Evolutionary conservation across 2,888 invertebrate species (phyloP), one percentile per base, ranked within the genome.

Genomic region (Holacanthella duospinosa): DNA sequence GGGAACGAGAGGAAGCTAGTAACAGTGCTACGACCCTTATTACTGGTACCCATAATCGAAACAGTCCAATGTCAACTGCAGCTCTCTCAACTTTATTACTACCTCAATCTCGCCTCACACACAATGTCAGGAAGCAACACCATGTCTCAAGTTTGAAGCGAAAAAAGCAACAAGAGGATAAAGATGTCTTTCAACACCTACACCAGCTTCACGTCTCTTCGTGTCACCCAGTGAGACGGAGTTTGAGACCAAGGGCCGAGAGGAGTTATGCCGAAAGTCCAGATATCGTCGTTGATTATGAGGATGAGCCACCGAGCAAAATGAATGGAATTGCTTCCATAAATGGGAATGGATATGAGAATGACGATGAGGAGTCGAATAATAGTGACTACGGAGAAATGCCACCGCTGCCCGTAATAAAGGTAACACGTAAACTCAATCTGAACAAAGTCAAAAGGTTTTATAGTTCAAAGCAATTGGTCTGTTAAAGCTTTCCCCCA

Each of bases 261-360:
- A 85, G 89, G 74, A 90, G 89, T 74, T 91, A 91, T 77, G 89
- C 89, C 0, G 91, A 91, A 77, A 86, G 86, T 75, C 89, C 87
- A 0, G 92, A 87, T 75, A 74, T 80, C 70, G 76, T 78, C 28
- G 74, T 79, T 44, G 74, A 78, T 29, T 77, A 77, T 43, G 78
- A 78, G 74, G 80, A 75, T 71, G 83, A 79, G 75, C 81, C 76
- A 71, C 80, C 78, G 64, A 75, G 79, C 58, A 82, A 82, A 68
- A 59, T 71, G 29, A 69, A 69, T 62, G 71, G 71, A 44, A 65
- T 69, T 71, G 80, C 80, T n/a, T 80, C 78, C 71, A 74, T 78
- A 53, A 79, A 80, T 74, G 79, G 79, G 74, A 80, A 80, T 79
- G 74, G 80, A 75, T 73, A 82, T 29, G 74, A 74, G 77, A 78